These are phyloP conservation scores for Holacanthella duospinosa DNA, from an alignment of 2,888 invertebrate genomes.

Conservation along the genomic window DNA sequence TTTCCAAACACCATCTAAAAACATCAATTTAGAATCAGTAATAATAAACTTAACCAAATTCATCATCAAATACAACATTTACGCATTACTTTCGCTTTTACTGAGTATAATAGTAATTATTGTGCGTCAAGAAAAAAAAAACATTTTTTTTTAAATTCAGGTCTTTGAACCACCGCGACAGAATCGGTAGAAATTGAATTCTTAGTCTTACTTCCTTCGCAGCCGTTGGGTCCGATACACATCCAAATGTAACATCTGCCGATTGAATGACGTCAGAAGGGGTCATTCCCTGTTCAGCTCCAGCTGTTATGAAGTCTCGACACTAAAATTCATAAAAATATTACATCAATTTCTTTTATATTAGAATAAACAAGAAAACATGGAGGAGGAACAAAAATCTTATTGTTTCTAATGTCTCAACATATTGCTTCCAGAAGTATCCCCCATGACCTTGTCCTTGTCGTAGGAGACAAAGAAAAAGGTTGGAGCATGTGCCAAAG, in stretches of 20 bases:
- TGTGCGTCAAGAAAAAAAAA: too few species aligned
- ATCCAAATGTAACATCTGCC: conserved; percentile 90
- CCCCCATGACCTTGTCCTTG: too few species aligned
- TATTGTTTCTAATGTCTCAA: too few species aligned
- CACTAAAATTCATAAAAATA: conserved; percentile 51
- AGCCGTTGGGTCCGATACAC: conserved; percentile 85
- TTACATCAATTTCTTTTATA: too few species aligned
- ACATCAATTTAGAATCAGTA: conserved; percentile 14
- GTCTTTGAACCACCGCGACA: neutral
- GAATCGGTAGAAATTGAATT: conserved; percentile 39
- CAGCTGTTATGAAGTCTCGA: conserved; percentile 71
- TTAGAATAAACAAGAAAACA: too few species aligned
- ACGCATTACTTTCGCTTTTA: neutral
- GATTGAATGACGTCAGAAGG: conserved; percentile 85
- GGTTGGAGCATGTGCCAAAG: too few species aligned
- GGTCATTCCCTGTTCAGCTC: conserved; percentile 73
- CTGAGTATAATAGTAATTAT: too few species aligned
- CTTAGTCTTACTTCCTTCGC: conserved; percentile 90
- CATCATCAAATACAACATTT: neutral
- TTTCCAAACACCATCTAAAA: conserved; percentile 88
- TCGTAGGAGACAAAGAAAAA: too few species aligned
- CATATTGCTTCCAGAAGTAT: too few species aligned
- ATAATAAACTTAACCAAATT: conserved; percentile 9
- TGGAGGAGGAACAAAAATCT: too few species aligned
- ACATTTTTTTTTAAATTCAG: too few species aligned